Percentiles rank a stretch among this genome's conserved stretches.
phyloP scores from a whole-genome alignment of 2,888 invertebrate genomes.

The Acronicta aceris region DNA sequence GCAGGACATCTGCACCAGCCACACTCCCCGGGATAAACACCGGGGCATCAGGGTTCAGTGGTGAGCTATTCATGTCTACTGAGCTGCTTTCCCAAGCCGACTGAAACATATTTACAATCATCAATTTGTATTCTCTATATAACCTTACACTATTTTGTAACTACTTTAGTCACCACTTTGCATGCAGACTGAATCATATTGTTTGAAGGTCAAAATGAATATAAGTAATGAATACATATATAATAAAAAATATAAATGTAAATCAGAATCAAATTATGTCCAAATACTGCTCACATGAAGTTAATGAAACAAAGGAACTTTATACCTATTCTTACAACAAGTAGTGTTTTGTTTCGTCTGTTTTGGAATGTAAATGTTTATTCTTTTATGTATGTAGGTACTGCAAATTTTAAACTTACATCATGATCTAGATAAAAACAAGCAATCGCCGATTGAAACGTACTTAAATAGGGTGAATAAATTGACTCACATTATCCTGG shows the following conservation, averaged over 20 bases:
- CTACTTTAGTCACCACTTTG: conserved; percentile 31
- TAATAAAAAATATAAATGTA: no score
- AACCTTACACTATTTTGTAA: conserved; percentile 21
- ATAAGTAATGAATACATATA: no score
- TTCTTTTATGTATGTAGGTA: no score
- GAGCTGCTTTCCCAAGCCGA: conserved; percentile 86
- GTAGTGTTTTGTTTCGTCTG: conserved; percentile 21
- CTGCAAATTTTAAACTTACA: conserved; percentile 33
- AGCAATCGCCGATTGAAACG: not conserved
- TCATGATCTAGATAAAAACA: not conserved
- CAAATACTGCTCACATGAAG: not conserved
- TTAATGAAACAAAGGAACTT: conserved; percentile 8
- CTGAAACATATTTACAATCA: conserved; percentile 67
- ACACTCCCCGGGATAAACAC: conserved; percentile 93
- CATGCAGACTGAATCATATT: conserved; percentile 46
- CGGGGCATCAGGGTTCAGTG: conserved; percentile 95
- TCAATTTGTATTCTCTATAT: conserved; percentile 22
- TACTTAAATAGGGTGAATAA: conserved; percentile 1
- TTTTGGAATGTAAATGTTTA: conserved; percentile 31
- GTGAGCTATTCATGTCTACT: conserved; percentile 93
- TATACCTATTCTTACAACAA: conserved; percentile 13
- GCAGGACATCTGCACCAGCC: conserved; percentile 85
- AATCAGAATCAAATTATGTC: conserved; percentile 7
- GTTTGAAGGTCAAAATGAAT: conserved; percentile 35
- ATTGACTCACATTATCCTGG: conserved; percentile 81